Evolutionary conservation across 2,797 vertebrate genomes (phyloP).

Genomic region (Pantherophis alleghaniensis): DNA sequence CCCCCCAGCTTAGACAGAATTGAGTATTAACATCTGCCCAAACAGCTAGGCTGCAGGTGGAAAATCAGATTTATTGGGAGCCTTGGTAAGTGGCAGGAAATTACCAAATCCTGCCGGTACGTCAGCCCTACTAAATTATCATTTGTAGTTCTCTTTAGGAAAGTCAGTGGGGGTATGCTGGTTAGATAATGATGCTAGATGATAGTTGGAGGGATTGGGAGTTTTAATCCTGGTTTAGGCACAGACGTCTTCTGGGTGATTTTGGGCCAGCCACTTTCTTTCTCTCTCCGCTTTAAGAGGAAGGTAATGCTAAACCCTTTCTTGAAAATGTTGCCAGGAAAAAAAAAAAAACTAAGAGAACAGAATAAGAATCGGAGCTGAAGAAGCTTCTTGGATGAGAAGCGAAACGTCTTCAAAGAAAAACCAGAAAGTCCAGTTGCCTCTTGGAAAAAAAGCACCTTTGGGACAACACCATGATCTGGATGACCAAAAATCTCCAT

Average conservation of each 20-base stretch:
- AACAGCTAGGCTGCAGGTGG: not conserved
- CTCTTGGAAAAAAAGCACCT: too few relatives aligned
- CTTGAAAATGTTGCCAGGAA: not conserved
- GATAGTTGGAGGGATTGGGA: not conserved
- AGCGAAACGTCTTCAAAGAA: too few relatives aligned
- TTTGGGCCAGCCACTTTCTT: not conserved
- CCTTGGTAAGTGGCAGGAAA: not conserved
- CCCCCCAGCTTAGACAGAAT: not conserved
- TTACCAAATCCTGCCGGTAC: not conserved
- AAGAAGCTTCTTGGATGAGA: too few relatives aligned
- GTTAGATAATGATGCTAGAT: not conserved
- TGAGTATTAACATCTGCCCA: constrained; percentile 16
- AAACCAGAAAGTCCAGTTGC: too few relatives aligned
- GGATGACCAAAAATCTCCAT: too few relatives aligned
- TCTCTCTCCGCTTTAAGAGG: not conserved
- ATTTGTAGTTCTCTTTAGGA: not conserved
- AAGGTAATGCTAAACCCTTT: not conserved
- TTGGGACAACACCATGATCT: too few relatives aligned
- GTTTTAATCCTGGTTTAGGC: not conserved
- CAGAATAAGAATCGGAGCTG: too few relatives aligned
- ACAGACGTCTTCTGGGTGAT: not conserved
- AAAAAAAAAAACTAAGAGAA: not conserved
- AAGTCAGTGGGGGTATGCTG: not conserved
- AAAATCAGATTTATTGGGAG: not conserved
- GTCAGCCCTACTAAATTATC: not conserved